Evolutionary conservation across 2,113 vertebrate genomes (phyloP).

Genomic region (Todiramphus saurophagus): DNA sequence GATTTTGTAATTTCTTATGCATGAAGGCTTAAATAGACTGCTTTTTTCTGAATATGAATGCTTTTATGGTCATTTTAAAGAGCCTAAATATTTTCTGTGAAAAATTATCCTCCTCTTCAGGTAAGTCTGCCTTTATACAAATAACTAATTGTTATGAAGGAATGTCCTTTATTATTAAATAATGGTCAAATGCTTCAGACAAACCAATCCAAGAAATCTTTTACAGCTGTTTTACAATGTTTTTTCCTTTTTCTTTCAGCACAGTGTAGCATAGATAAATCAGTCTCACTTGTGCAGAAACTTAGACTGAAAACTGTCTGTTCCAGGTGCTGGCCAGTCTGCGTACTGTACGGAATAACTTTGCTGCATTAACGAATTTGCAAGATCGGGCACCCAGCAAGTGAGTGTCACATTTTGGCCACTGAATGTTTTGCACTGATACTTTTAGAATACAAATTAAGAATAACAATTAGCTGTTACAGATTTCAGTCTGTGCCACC

Average conservation of each 20-base stretch:
- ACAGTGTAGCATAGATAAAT: background rate
- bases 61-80: background rate
- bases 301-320: slow-evolving; percentile 9
- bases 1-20: background rate
- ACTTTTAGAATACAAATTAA: background rate
- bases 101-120: background rate
- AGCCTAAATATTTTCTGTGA: background rate
- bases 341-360: slow-evolving; percentile 97
- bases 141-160: background rate
- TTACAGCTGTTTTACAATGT: background rate
- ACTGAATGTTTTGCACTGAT: background rate
- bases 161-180: background rate
- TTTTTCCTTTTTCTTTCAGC: background rate
- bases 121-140: slow-evolving; percentile 3
- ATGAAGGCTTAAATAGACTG: background rate
- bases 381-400: slow-evolving; percentile 94
- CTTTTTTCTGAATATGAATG: background rate
- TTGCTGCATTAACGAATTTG: slow-evolving; percentile 96
- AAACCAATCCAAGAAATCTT: background rate
- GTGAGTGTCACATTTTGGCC: slow-evolving; percentile 76
- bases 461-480: background rate
- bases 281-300: background rate
- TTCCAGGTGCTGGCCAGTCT: slow-evolving; percentile 95
- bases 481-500: background rate
- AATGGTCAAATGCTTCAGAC: background rate